These are phyloP conservation scores for Triplophysa siluroides DNA, from an alignment of 2,113 vertebrate genomes.

Conservation along the genomic window DNA sequence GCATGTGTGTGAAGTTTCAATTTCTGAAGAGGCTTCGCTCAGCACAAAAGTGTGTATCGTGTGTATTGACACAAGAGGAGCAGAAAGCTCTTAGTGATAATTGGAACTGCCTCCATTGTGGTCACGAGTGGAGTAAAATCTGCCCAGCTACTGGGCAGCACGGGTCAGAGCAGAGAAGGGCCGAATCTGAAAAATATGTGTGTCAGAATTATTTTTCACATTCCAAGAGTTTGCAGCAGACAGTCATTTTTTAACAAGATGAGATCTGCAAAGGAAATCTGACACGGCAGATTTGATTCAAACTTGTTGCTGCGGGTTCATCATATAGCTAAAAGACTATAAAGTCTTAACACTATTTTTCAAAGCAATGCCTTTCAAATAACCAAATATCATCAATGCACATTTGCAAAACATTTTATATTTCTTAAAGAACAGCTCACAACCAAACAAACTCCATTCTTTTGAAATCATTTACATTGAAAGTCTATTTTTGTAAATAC, in stretches of 20 bases:
- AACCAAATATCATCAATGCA: background rate
- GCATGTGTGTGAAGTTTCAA: slow-evolving; percentile 60
- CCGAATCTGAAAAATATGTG: background rate
- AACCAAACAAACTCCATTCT: background rate
- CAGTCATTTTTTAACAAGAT: slow-evolving; percentile 4
- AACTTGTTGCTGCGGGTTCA: background rate
- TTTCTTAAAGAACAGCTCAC: too few relatives aligned
- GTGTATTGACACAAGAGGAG: slow-evolving; percentile 61
- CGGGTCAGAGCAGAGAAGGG: background rate
- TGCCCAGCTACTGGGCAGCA: background rate
- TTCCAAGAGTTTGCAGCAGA: background rate
- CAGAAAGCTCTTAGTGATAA: slow-evolving; percentile 68
- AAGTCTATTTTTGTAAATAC: background rate
- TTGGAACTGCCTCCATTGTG: slow-evolving; percentile 52
- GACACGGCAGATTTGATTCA: background rate
- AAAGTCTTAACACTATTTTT: too few relatives aligned
- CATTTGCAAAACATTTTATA: too few relatives aligned
- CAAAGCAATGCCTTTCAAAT: too few relatives aligned
- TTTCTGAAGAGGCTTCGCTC: slow-evolving; percentile 61
- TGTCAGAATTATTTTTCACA: background rate
- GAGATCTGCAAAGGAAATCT: slow-evolving; percentile 3
- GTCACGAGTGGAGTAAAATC: slow-evolving; percentile 22
- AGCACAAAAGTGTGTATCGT: slow-evolving; percentile 46
- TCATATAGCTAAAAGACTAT: background rate
- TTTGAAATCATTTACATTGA: background rate